These are phyloP conservation scores for Campopleginae sp. DNA, from an alignment of 2,888 invertebrate species.

Conservation along the genomic window DNA sequence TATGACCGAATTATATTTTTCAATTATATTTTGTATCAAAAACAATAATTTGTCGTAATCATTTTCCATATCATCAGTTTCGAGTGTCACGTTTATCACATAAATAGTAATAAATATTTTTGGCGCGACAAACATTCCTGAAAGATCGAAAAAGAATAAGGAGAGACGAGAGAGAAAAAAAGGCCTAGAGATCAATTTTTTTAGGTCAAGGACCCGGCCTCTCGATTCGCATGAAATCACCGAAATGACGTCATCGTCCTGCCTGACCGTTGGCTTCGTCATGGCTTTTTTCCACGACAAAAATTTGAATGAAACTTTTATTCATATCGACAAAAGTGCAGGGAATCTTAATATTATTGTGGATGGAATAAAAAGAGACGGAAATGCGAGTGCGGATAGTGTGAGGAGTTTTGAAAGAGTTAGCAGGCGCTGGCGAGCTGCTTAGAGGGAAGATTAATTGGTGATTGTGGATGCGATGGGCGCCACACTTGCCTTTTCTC, in stretches of 20 bases:
- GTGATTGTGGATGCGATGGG: constrained; percentile 80
- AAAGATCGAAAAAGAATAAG: constrained; percentile 39
- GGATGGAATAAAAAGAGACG: constrained; percentile 19
- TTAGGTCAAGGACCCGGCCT: constrained; percentile 51
- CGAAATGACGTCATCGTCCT: constrained; percentile 59
- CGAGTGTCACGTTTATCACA: not conserved
- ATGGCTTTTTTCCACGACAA: constrained; percentile 8
- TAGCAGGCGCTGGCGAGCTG: constrained; percentile 75
- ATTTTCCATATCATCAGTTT: not conserved
- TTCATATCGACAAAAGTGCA: not conserved
- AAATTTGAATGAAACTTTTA: constrained; percentile 1
- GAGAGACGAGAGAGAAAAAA: not conserved
- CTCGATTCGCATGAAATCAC: constrained; percentile 36
- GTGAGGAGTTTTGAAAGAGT: constrained; percentile 56
- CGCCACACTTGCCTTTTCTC: constrained; percentile 43
- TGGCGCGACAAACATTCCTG: constrained; percentile 39
- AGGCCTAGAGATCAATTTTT: constrained; percentile 23
- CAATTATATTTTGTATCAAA: not conserved
- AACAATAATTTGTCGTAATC: not conserved
- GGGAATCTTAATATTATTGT: not conserved
- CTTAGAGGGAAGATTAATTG: constrained; percentile 82
- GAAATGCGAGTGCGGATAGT: constrained; percentile 32
- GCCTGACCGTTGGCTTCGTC: constrained; percentile 20
- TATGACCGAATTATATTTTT: not conserved
- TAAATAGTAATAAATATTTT: constrained; percentile 50